A percentile compares a stretch with the other conserved stretches of the same genome.
Evolutionary conservation across 2,797 vertebrate species (phyloP).

Genomic region (Oreonectes daqikongensis): DNA sequence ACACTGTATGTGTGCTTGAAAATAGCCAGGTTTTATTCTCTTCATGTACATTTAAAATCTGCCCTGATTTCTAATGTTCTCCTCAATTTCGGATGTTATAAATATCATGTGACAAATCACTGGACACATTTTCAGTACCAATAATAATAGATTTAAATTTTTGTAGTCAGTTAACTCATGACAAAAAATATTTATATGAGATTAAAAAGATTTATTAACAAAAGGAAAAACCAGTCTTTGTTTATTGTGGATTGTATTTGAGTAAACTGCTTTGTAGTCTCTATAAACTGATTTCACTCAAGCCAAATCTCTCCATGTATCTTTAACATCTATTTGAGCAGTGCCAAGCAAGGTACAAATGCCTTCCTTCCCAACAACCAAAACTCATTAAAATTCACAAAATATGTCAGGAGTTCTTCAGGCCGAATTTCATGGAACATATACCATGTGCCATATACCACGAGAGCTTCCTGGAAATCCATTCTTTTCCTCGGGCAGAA

Average conservation of each 20-base stretch:
- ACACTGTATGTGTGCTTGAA: background rate
- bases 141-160: too few relatives aligned
- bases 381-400: slow-evolving; percentile 62
- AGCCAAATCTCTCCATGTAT: slow-evolving; percentile 17
- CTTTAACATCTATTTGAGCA: slow-evolving; percentile 31
- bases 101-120: too few relatives aligned
- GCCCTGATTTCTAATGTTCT: too few relatives aligned
- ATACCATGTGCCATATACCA: slow-evolving; percentile 59
- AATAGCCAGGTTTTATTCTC: too few relatives aligned
- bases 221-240: background rate
- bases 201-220: background rate
- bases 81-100: too few relatives aligned
- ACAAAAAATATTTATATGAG: background rate
- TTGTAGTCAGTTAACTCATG: background rate
- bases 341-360: slow-evolving; percentile 57
- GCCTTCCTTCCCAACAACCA: slow-evolving; percentile 58
- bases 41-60: too few relatives aligned
- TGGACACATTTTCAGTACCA: too few relatives aligned
- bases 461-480: slow-evolving; percentile 54
- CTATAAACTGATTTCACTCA: slow-evolving; percentile 15
- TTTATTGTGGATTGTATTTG: slow-evolving; percentile 1
- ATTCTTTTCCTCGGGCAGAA: slow-evolving; percentile 61
- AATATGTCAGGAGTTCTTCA: slow-evolving; percentile 66
- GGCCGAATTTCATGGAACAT: slow-evolving; percentile 74
- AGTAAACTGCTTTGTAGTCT: slow-evolving; percentile 13